Percentiles rank a stretch among this genome's conserved stretches.
phyloP scores from a whole-genome alignment of 92 coral and sea anemone genomes.

The Desmophyllum pertusum region DNA sequence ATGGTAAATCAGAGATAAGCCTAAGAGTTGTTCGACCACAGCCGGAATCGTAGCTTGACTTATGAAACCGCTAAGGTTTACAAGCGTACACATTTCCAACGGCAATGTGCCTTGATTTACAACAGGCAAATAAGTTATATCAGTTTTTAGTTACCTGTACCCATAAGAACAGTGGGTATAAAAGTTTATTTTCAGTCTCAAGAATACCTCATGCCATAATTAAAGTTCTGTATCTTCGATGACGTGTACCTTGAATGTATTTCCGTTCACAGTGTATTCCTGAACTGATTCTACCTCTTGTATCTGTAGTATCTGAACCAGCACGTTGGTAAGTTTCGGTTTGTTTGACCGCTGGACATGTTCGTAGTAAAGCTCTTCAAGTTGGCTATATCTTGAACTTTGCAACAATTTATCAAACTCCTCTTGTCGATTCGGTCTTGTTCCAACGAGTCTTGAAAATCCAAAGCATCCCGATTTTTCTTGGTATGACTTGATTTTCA shows the following conservation, averaged over 20 bases:
- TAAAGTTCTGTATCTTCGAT: slow-evolving; percentile 72
- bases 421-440: slow-evolving; percentile 2
- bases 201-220: neutral
- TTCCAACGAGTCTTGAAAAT: slow-evolving; percentile 45
- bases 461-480: slow-evolving; percentile 60
- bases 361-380: slow-evolving; percentile 58
- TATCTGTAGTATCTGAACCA: slow-evolving; percentile 60
- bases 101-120: neutral
- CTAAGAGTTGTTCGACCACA: neutral
- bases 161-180: too few relatives aligned
- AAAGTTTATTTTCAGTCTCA: too few relatives aligned
- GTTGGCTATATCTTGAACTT: slow-evolving; percentile 53
- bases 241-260: slow-evolving; percentile 60
- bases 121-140: neutral
- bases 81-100: neutral
- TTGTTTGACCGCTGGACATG: slow-evolving; percentile 55
- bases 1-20: neutral
- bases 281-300: slow-evolving; percentile 64
- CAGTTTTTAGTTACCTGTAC: neutral
- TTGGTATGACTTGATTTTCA: neutral
- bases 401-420: slow-evolving; percentile 53
- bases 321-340: slow-evolving; percentile 49
- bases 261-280: slow-evolving; percentile 59
- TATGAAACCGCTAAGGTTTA: neutral
- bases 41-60: neutral